These are phyloP conservation scores for Thymelicus lineola DNA, from an alignment of 2,888 invertebrate genomes.

Conservation along the genomic window DNA sequence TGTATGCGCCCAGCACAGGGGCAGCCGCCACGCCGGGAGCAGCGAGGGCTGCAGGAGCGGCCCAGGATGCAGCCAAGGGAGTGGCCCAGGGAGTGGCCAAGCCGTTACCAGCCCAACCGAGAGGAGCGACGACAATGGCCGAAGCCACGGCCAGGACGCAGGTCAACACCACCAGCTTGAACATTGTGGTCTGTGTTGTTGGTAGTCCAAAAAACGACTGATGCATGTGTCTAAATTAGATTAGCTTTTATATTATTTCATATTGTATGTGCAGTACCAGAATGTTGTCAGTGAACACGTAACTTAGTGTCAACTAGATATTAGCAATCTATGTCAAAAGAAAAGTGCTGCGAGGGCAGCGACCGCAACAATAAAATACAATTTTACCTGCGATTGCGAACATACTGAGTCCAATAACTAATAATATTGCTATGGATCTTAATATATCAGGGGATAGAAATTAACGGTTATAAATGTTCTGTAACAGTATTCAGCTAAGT, in stretches of 20 bases:
- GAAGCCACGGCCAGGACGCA: constrained; percentile 85
- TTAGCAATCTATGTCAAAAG: constrained; percentile 46
- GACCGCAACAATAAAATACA: neutral
- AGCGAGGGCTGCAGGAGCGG: neutral
- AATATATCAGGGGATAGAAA: too few relatives aligned
- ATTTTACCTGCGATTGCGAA: neutral
- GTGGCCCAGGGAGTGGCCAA: constrained; percentile 52
- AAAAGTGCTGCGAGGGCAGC: constrained; percentile 46
- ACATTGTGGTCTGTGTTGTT: constrained; percentile 84
- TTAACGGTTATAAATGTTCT: too few relatives aligned
- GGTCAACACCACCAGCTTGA: constrained; percentile 87
- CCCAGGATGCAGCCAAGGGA: constrained; percentile 48
- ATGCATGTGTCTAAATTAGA: constrained; percentile 56
- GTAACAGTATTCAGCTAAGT: too few relatives aligned
- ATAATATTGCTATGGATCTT: too few relatives aligned
- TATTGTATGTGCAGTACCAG: constrained; percentile 69
- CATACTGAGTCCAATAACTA: too few relatives aligned
- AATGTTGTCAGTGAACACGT: constrained; percentile 55
- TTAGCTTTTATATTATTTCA: constrained; percentile 71
- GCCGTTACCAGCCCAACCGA: constrained; percentile 48
- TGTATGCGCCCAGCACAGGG: constrained; percentile 64
- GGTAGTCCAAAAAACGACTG: constrained; percentile 70
- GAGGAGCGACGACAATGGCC: constrained; percentile 63
- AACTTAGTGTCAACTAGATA: constrained; percentile 43
- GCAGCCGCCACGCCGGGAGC: constrained; percentile 49